Evolutionary conservation across 2,797 vertebrate species (phyloP).

Genomic region (Ctenochaetus hawaiiensis): DNA sequence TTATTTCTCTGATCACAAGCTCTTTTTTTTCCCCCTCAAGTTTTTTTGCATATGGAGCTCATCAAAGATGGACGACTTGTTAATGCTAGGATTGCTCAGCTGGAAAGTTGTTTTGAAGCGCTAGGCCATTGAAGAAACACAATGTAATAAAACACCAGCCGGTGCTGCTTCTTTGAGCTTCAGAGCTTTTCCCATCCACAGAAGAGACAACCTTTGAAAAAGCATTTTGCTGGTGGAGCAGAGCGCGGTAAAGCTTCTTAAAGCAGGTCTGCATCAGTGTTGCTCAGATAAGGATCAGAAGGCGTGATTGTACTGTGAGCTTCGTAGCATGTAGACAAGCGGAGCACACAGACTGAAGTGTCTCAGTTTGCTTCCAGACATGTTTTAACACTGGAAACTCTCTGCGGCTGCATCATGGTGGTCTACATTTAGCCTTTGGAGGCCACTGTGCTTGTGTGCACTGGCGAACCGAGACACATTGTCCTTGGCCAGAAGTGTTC

Average conservation of each 20-base stretch:
- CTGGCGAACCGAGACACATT: conserved; percentile 67
- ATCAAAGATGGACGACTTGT: conserved; percentile 84
- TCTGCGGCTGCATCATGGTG: conserved; percentile 67
- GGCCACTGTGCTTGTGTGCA: conserved; percentile 53
- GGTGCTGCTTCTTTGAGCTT: conserved; percentile 65
- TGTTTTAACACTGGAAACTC: conserved; percentile 72
- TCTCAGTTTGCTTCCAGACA: conserved; percentile 68
- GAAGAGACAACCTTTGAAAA: conserved; percentile 78
- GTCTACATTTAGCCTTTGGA: conserved; percentile 72
- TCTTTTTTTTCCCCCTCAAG: conserved; percentile 27
- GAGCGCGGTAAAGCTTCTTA: conserved; percentile 70
- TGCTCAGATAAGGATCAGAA: conserved; percentile 81
- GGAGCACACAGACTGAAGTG: conserved; percentile 53
- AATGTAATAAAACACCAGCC: conserved; percentile 80
- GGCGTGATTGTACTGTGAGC: conserved; percentile 56
- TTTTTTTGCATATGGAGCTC: conserved; percentile 84
- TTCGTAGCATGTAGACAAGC: conserved; percentile 61
- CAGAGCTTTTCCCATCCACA: conserved; percentile 62
- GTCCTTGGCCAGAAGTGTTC: conserved; percentile 63
- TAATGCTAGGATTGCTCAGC: conserved; percentile 84
- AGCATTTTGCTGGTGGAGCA: conserved; percentile 69
- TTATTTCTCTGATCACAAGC: conserved; percentile 80
- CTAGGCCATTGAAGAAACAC: conserved; percentile 69
- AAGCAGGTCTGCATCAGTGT: conserved; percentile 36
- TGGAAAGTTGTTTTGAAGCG: conserved; percentile 83